phyloP scores from a whole-genome alignment of 2,113 vertebrate species.

The Phyllopteryx taeniolatus region DNA sequence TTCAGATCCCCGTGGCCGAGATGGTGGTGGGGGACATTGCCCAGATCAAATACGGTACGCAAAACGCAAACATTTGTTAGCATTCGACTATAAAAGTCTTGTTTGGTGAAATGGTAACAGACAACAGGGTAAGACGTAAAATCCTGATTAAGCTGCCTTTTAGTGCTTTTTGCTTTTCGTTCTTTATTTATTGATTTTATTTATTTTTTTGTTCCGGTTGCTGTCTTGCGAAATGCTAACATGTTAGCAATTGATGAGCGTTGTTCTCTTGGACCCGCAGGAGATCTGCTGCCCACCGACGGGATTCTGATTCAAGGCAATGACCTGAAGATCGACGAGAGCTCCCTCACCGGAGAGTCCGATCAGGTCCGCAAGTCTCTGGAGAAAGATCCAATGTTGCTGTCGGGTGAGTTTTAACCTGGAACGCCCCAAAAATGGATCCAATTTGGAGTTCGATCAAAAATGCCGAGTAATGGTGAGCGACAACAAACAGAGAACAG shows the following conservation, averaged over 20 bases:
- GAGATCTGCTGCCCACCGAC: constrained; percentile 92
- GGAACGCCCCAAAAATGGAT: not conserved
- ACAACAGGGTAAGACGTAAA: not conserved
- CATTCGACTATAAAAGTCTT: not conserved
- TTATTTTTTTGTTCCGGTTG: too few species aligned
- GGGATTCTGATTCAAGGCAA: constrained; percentile 96
- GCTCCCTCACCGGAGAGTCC: constrained; percentile 92
- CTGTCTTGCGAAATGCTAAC: not conserved
- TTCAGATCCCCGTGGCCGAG: constrained; percentile 93
- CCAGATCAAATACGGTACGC: constrained; percentile 93
- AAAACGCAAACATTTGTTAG: not conserved
- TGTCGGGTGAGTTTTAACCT: constrained; percentile 80
- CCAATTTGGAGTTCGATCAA: not conserved
- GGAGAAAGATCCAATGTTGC: constrained; percentile 92
- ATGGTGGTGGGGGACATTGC: constrained; percentile 94
- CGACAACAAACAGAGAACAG: too few species aligned
- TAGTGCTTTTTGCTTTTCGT: too few species aligned
- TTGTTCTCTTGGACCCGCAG: constrained; percentile 58
- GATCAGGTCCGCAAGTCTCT: constrained; percentile 92
- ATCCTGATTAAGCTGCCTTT: too few species aligned
- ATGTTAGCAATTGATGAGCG: too few species aligned
- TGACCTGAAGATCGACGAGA: constrained; percentile 97
- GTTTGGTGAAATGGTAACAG: not conserved
- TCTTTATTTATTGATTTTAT: too few species aligned
- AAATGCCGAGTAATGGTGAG: too few species aligned